Base-by-base conservation (phyloP, 2,113 vertebrate genomes). In the Clupea harengus region DNA sequence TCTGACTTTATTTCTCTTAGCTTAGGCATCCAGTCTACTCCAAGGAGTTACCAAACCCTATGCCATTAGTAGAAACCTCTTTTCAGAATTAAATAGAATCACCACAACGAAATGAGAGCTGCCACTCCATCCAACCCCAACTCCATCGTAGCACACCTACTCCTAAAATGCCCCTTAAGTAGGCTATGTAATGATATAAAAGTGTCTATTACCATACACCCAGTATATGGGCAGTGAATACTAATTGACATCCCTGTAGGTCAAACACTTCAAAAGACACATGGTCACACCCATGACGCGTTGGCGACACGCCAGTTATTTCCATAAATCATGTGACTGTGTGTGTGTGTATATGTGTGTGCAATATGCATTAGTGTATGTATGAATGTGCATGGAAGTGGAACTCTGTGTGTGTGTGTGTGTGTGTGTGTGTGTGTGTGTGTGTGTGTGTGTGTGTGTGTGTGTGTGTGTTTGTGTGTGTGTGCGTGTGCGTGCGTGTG, bases 391-490 rank as follows among this genome's bases (percentile, higher is more conserved):
- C n/a, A n/a, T n/a, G n/a, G n/a, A n/a, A n/a, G n/a, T n/a, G n/a
- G n/a, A n/a, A n/a, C n/a, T n/a, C n/a, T n/a, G n/a, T n/a, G n/a
- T n/a, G n/a, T 5, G 72, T 11, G 72, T 78, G 72, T 39, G 39
- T 78, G 72, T 78, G 28, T 67, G 72, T n/a, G n/a, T 92, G 89
- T 86, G 90, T 83, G 32, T 57, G 47, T 57, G 64, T n/a, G 92
- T 93, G 91, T 92, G 89, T 82, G 81, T 10, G 20, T 82, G 81
- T 82, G 81, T 82, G 46, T 82, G 81, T 82, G 81, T 50, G 45
- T n/a, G 22, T n/a, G 22, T 88, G 75, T 84, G 83, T 49, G 54
- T 85, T 78, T 92, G 89, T 85, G 86, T 87, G 72, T 78, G 72
- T 86, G 87, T 78, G 72, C 39, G 13, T 28, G 72, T 44, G 20